Conservation (phyloP, 2,797 vertebrate species). For the Spinus pinus region DNA sequence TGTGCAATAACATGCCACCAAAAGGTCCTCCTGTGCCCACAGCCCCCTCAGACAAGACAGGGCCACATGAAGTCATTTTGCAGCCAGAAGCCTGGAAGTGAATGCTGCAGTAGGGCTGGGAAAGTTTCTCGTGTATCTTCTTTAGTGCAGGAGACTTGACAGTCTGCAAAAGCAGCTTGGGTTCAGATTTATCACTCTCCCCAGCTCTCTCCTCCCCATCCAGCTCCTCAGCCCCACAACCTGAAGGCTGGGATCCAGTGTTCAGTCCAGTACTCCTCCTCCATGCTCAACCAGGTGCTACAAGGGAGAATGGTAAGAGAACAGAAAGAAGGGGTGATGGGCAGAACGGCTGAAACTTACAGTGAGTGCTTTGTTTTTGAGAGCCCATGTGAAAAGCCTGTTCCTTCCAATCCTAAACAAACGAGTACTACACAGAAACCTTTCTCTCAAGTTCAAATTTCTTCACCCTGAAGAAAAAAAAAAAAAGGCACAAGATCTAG, state of each 20-base stretch:
- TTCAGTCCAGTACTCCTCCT: neutral
- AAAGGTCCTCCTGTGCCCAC: neutral
- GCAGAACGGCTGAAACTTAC: neutral
- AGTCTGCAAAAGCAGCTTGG: neutral
- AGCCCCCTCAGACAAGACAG: neutral
- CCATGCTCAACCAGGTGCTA: neutral
- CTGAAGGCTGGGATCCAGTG: neutral
- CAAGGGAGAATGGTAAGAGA: too few species aligned
- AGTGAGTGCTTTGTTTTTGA: neutral
- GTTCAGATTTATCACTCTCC: neutral
- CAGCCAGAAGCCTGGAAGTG: neutral
- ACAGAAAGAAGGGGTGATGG: neutral
- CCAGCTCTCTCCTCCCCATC: neutral
- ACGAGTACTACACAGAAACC: neutral
- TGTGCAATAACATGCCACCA: neutral
- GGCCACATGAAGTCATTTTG: neutral
- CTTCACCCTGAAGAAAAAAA: neutral
- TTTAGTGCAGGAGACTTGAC: neutral
- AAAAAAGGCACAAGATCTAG: neutral
- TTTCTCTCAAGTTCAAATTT: neutral
- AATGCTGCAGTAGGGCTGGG: neutral
- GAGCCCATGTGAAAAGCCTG: neutral
- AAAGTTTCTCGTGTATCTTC: neutral
- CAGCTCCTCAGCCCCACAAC: neutral
- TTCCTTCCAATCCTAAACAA: neutral